These are phyloP conservation scores for Myrmecobius fasciatus DNA, from an alignment of 2,113 vertebrate genomes.

Conservation along the genomic window DNA sequence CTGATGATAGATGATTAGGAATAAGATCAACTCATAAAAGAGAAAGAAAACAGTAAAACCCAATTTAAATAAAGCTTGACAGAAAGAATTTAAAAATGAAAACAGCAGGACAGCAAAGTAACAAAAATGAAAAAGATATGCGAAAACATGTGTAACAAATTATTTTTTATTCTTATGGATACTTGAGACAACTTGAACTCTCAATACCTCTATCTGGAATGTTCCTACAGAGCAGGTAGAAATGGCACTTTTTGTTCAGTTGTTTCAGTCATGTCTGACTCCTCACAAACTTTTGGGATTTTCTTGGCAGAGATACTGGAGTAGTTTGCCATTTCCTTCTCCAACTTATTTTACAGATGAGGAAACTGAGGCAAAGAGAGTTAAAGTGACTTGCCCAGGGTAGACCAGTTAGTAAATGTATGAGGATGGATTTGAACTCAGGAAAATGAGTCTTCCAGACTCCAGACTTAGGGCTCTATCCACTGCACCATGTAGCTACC, in stretches of 20 bases:
- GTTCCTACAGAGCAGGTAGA: background rate
- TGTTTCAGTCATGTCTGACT: background rate
- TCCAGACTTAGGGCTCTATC: background rate
- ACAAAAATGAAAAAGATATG: background rate
- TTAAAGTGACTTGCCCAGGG: background rate
- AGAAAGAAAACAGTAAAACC: too few species aligned
- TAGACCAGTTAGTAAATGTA: background rate
- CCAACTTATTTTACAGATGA: background rate
- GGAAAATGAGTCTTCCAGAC: too few species aligned
- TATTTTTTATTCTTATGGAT: background rate
- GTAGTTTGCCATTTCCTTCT: background rate
- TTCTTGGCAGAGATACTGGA: background rate
- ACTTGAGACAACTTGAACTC: background rate
- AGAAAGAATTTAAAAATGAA: too few species aligned
- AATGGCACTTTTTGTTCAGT: background rate
- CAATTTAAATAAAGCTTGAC: too few species aligned
- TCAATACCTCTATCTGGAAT: background rate
- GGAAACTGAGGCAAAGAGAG: background rate
- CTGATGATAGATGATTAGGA: too few species aligned
- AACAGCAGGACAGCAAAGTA: too few species aligned
- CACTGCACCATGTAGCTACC: background rate
- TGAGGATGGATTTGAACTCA: background rate
- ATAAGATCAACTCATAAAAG: too few species aligned
- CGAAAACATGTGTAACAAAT: background rate
- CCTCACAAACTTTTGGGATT: background rate